phyloP scores from a whole-genome alignment of 2,888 invertebrate genomes.

The Mermis nigrescens region DNA sequence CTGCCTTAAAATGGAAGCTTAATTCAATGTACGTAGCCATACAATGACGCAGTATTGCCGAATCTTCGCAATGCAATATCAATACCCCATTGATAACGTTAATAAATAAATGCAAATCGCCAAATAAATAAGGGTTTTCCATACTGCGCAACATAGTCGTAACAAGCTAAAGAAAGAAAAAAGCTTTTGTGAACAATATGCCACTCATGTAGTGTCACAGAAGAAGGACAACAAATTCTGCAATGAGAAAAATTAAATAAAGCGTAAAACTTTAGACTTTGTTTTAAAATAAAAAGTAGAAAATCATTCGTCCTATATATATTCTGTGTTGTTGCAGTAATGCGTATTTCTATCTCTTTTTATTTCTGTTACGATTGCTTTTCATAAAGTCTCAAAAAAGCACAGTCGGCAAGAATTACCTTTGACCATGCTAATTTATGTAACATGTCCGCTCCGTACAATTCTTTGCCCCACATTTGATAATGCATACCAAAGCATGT shows the following conservation, averaged over 20 bases:
- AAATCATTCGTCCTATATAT: not conserved
- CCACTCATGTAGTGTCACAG: too few species aligned
- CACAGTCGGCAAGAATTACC: constrained; percentile 21
- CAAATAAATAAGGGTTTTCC: constrained; percentile 36
- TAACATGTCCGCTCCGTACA: constrained; percentile 75
- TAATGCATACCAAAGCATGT: constrained; percentile 79
- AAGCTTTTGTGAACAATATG: too few species aligned
- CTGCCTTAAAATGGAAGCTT: constrained; percentile 90
- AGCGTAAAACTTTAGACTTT: too few species aligned
- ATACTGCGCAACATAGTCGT: constrained; percentile 30
- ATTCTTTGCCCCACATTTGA: constrained; percentile 42
- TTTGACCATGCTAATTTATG: constrained; percentile 99
- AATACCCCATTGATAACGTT: constrained; percentile 92
- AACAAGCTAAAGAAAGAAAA: constrained; percentile 20
- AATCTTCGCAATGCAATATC: constrained; percentile 87
- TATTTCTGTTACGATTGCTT: not conserved
- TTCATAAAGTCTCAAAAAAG: not conserved
- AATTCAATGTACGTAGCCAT: constrained; percentile 94
- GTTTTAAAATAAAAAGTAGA: not conserved
- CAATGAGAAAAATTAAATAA: too few species aligned
- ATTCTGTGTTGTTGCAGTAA: not conserved
- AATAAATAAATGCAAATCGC: constrained; percentile 86
- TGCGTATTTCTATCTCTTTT: too few species aligned
- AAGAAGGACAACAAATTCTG: too few species aligned
- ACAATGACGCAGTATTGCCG: constrained; percentile 77